Base-by-base conservation (phyloP, 2,797 vertebrate genomes). In the Galago senegalensis region DNA sequence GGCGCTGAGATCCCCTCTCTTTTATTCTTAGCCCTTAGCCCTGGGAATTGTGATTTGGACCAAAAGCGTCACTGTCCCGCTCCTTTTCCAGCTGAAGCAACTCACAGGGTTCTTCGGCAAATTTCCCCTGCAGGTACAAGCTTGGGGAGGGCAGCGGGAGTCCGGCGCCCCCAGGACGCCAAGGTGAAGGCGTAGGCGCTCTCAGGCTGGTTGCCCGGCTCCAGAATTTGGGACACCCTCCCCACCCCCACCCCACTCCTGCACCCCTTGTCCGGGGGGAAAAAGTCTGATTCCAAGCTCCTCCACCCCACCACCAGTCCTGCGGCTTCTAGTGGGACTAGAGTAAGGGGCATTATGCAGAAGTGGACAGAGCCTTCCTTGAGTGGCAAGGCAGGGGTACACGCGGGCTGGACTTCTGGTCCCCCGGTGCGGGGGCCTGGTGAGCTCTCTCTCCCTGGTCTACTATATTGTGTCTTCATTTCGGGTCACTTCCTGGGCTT, bases 11-110 rank as follows among this genome's bases (percentile, higher is more conserved):
- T 21, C 40, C 40, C 73, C 56, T 27, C 27, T 65, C 60, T 53
- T 46, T 25, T 46, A 40, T 82, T 31, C 69, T 69, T 72, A 83
- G 67, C 69, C 18, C 69, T 69, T 72, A 83, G 67, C 69, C 18
- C 85, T 77, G 88, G 88, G 60, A 79, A 93, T 18, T 87, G 79
- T 43, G 53, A 63, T 86, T 75, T 5, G 34, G 76, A 81, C 81
- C 60, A 31, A 79, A 94, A 92, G 27, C 87, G 81, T n/a, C 79
- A n/a, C 29, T 31, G 27, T 40, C 73, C 10, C 11, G 20, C 87
- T 37, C 82, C 93, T 91, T 89, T 61, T n/a, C 69, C 43, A 60
- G 91, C n/a, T 20, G 84, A 80, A 63, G 86, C 49, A 49, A 49
- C 75, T 79, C 89, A 53, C 60, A 4, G 18, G 43, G 80, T 61